A percentile compares a stretch with the other conserved stretches of the same genome.
These are phyloP conservation scores for Ochropleura leucogaster DNA, from an alignment of 2,888 invertebrate species.

Conservation along the genomic window DNA sequence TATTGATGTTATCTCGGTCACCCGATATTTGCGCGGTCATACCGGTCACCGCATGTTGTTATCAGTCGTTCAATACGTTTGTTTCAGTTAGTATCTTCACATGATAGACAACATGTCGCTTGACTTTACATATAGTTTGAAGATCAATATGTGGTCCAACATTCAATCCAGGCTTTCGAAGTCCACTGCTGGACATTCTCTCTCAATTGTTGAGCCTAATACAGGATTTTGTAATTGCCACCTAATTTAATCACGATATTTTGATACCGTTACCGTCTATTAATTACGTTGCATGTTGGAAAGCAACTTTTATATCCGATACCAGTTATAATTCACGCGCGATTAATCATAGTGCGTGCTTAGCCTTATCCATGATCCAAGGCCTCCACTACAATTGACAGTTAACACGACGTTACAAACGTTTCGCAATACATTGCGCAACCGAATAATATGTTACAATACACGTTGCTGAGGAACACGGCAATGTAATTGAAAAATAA, in stretches of 20 bases:
- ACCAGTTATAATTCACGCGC: conserved; percentile 34
- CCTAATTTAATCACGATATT: conserved; percentile 9
- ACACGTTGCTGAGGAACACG: not conserved
- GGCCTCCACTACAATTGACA: conserved; percentile 47
- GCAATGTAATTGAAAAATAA: conserved; percentile 17
- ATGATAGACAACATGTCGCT: not conserved
- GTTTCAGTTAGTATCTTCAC: conserved; percentile 16
- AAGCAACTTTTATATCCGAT: conserved; percentile 33
- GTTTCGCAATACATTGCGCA: conserved; percentile 46
- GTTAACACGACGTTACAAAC: conserved; percentile 40
- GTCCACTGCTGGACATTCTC: not conserved
- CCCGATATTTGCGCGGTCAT: conserved; percentile 49
- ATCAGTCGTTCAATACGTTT: conserved; percentile 28
- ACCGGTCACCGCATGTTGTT: conserved; percentile 48
- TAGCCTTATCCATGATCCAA: conserved; percentile 55
- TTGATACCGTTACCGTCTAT: not conserved
- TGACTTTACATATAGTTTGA: not conserved
- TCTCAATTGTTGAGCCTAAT: not conserved
- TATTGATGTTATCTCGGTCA: conserved; percentile 54
- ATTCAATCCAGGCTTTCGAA: not conserved
- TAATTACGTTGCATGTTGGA: conserved; percentile 37
- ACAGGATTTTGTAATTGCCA: not conserved
- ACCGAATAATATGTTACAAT: conserved; percentile 9
- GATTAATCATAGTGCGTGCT: conserved; percentile 56
- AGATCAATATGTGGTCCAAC: not conserved